Conservation (phyloP, 1,140 invertebrate species). For the Nymphalis io region DNA sequence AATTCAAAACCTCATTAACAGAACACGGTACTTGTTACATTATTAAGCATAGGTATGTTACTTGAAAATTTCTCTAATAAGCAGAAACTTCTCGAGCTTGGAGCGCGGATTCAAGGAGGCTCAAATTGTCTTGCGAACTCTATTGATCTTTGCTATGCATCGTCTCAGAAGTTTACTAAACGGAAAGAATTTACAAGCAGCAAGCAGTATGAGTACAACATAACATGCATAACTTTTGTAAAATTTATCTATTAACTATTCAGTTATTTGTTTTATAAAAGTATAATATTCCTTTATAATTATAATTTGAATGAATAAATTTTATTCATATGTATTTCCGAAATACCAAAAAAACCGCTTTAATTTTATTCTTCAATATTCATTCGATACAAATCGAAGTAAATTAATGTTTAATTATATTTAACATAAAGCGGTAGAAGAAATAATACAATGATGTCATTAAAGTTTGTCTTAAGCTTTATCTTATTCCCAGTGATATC, state of each 20-base stretch:
- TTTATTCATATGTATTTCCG: too few species aligned
- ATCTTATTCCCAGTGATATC: background rate
- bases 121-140: constrained; percentile 1
- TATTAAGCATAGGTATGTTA: constrained; percentile 2
- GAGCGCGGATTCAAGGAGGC: background rate
- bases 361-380: too few species aligned
- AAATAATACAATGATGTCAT: background rate
- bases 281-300: too few species aligned
- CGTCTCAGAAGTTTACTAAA: background rate
- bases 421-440: too few species aligned
- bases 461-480: background rate
- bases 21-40: constrained; percentile 13
- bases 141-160: constrained; percentile 14
- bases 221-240: background rate
- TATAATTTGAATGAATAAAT: too few species aligned
- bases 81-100: constrained; percentile 15
- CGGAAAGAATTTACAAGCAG: constrained; percentile 13
- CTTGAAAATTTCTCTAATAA: constrained; percentile 18
- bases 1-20: background rate
- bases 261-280: background rate
- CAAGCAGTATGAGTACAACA: background rate
- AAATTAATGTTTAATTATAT: too few species aligned
- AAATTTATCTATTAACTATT: background rate
- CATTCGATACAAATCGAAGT: too few species aligned
- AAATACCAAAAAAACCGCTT: too few species aligned